Evolutionary conservation across 2,888 invertebrate genomes (phyloP), one percentile per base, ranked within the genome.

Genomic region (Microplitis deprimator): DNA sequence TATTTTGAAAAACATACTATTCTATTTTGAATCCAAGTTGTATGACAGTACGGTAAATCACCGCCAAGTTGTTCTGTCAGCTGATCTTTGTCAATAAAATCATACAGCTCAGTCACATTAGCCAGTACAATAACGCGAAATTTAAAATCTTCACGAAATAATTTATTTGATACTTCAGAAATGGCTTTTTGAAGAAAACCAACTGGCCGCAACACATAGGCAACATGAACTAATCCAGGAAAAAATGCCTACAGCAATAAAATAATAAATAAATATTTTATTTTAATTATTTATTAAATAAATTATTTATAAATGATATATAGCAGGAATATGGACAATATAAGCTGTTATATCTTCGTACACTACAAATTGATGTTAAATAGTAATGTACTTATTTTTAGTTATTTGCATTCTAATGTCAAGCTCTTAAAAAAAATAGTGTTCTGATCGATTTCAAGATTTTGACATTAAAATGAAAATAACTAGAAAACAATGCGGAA

Each of bases 21-120:
- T 91, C 98, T 93, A 90, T 98, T 97, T 87, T 98, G 96, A 88
- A 98, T 97, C 98, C 98, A 99, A 87, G 97, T 97, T 76, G 96
- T 93, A 90, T 98, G 97, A 84, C 96, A 96, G 91, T 98, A 98
- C 79, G 95, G 94, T 81, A 98, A 91, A 80, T 93, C 93, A 1
- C 98, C 98, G 3, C 97, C 97, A 79, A 99, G 92, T 88, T 98
- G 98, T 41, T 93, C 92, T 0, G 98, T 98, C 82, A 98, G 91
- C 90, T 97, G 97, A 82, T 94, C 93, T 81, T 93, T 92, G 84
- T 96, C 96, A 80, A 98, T 93, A 88, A 96, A 94, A 79, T 96
- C 95, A 85, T 96, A 95, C 78, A 99, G 91, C 90, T 98, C 98
- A 73, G 94, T 94, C 60, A 96, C 92, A 75, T 94, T 93, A 77